phyloP scores from a whole-genome alignment of 2,888 invertebrate genomes.

The Galerucella pusilla region DNA sequence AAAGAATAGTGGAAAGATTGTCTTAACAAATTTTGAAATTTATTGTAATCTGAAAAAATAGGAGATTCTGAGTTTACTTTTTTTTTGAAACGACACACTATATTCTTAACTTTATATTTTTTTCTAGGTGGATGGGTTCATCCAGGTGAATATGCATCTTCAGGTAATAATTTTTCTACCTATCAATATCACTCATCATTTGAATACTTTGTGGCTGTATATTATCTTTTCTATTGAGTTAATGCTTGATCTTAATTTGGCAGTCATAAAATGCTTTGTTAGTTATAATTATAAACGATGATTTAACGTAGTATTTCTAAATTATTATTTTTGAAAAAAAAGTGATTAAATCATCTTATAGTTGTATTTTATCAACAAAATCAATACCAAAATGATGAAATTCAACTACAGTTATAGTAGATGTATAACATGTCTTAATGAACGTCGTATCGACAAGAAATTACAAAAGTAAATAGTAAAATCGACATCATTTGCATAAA shows the following conservation, averaged over 20 bases:
- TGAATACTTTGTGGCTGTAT: not conserved
- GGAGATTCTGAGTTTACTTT: not conserved
- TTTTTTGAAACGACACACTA: not conserved
- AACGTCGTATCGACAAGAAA: not conserved
- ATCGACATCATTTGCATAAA: too few species aligned
- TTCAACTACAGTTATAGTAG: not conserved
- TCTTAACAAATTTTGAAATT: too few species aligned
- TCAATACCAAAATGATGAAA: not conserved
- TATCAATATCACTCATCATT: not conserved
- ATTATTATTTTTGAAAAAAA: not conserved
- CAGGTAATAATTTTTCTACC: conserved; percentile 75
- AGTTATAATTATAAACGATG: not conserved
- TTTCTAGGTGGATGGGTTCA: conserved; percentile 93
- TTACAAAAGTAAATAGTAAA: too few species aligned
- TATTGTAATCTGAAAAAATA: too few species aligned
- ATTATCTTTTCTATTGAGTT: not conserved
- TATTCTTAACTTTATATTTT: conserved; percentile 28
- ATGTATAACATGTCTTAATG: not conserved
- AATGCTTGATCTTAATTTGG: not conserved
- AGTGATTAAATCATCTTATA: too few species aligned
- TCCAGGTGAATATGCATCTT: conserved; percentile 98
- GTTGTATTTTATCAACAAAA: too few species aligned
- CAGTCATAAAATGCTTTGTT: not conserved
- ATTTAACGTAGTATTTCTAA: not conserved
- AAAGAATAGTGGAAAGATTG: too few species aligned